Evolutionary conservation across 2,797 vertebrate species (phyloP).

Genomic region (Clarias platycephalus): DNA sequence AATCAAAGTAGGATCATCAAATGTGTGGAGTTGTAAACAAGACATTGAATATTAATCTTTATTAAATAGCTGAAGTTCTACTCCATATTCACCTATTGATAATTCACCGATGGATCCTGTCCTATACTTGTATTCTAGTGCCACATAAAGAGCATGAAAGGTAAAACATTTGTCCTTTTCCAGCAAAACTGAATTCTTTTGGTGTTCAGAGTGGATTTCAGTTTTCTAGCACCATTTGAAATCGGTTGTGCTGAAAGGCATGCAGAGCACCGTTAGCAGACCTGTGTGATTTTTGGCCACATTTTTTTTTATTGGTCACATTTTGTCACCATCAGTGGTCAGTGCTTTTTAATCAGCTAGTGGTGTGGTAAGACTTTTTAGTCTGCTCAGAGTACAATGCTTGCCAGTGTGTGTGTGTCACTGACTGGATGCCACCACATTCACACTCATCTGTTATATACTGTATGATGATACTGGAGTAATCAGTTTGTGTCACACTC

Average conservation of each 20-base stretch:
- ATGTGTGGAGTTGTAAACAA: neutral
- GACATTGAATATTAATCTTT: neutral
- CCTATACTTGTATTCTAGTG: neutral
- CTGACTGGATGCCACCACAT: neutral
- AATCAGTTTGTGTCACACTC: neutral
- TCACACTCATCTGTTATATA: neutral
- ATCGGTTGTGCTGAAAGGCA: conserved; percentile 60
- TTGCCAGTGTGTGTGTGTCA: neutral
- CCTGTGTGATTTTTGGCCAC: neutral
- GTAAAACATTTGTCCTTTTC: neutral
- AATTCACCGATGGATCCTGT: neutral
- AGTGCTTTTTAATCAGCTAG: neutral
- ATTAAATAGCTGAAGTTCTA: neutral
- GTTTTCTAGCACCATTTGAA: conserved; percentile 68
- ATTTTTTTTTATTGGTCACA: neutral
- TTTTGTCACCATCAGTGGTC: neutral
- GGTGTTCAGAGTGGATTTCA: conserved; percentile 61
- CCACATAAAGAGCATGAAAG: neutral
- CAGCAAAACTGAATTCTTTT: conserved; percentile 1
- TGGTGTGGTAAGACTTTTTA: neutral
- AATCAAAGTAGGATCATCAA: neutral
- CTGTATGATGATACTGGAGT: neutral
- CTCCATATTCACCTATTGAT: neutral
- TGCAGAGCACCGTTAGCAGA: neutral
- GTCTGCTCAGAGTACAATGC: neutral